Conservation (phyloP, 1,140 invertebrate species). For the Eumeta japonica region DNA sequence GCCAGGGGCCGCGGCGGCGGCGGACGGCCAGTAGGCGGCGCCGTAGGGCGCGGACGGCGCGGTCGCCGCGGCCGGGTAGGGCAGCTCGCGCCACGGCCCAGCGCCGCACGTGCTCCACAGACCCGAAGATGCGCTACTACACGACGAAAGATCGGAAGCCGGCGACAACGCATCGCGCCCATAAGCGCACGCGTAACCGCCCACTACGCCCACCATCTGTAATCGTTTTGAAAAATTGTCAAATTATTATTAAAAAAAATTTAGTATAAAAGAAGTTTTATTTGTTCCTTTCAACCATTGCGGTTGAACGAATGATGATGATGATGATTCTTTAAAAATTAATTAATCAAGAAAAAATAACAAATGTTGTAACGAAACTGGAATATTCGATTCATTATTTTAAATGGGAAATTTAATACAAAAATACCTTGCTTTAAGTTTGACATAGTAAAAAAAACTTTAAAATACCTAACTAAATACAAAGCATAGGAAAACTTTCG, state of each 20-base stretch:
- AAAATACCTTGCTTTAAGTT: too few species aligned
- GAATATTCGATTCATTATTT: too few species aligned
- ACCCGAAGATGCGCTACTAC: slow-evolving; percentile 44
- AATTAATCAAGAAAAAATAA: neutral
- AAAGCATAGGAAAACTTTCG: too few species aligned
- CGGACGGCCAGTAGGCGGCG: slow-evolving; percentile 24
- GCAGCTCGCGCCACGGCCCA: slow-evolving; percentile 28
- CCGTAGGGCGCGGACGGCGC: slow-evolving; percentile 26
- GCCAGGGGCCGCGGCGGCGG: slow-evolving; percentile 31
- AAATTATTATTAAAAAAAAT: slow-evolving; percentile 13
- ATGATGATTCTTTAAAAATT: neutral
- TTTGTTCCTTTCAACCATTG: neutral
- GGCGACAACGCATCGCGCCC: slow-evolving; percentile 42
- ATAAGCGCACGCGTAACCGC: slow-evolving; percentile 36
- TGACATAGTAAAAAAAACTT: too few species aligned
- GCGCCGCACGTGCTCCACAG: slow-evolving; percentile 28
- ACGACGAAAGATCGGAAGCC: slow-evolving; percentile 43
- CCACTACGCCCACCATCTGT: slow-evolving; percentile 48
- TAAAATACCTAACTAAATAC: too few species aligned
- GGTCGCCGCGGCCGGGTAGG: slow-evolving; percentile 2
- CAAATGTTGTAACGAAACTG: too few species aligned
- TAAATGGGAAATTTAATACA: too few species aligned
- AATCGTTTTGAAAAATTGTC: too few species aligned
- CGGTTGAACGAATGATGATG: too few species aligned
- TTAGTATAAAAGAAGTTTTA: slow-evolving; percentile 4